A percentile compares a stretch with the other conserved stretches of the same genome.
Conservation (phyloP, 1,140 invertebrate genomes). For the Eueides isabella region DNA sequence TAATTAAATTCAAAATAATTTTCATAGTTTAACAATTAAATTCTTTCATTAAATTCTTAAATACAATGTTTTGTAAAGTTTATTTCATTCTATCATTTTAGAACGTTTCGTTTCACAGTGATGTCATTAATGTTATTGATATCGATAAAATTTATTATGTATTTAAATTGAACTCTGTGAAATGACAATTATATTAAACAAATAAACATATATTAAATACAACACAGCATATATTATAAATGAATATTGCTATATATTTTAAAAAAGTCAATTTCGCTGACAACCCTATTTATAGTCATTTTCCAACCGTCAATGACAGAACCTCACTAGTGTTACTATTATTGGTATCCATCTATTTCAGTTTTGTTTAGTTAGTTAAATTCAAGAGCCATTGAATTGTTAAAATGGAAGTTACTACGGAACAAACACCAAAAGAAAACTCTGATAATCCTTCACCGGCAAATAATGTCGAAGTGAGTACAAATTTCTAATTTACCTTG, state of each 20-base stretch:
- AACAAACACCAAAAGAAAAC: constrained; percentile 59
- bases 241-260: constrained; percentile 1
- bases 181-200: too few species aligned
- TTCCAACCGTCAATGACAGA: neutral
- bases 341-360: constrained; percentile 25
- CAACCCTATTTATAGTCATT: constrained; percentile 37
- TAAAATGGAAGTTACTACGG: constrained; percentile 65
- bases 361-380: constrained; percentile 36
- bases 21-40: too few species aligned
- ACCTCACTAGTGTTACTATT: constrained; percentile 21
- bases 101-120: neutral
- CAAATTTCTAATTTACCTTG: constrained; percentile 32
- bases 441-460: constrained; percentile 48
- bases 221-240: too few species aligned
- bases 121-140: too few species aligned
- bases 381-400: constrained; percentile 32
- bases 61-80: too few species aligned
- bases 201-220: too few species aligned
- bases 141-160: too few species aligned
- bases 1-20: too few species aligned
- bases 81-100: neutral
- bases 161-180: too few species aligned
- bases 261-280: constrained; percentile 1
- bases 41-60: too few species aligned
- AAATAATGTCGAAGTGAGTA: constrained; percentile 58